phyloP scores from a whole-genome alignment of 2,888 invertebrate genomes.

The Ceraclea dissimilis region DNA sequence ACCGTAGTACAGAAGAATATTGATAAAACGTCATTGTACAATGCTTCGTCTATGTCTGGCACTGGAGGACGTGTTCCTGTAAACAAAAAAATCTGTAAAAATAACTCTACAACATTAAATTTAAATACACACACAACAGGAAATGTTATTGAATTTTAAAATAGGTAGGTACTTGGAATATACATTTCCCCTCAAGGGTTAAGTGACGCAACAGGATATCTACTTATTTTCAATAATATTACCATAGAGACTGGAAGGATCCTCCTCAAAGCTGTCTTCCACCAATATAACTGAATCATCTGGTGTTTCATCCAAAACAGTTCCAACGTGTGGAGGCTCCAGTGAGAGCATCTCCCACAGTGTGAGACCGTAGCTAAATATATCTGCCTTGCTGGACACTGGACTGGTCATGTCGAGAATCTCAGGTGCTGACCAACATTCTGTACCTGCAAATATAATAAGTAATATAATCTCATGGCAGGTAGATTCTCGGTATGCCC shows the following conservation, averaged over 20 bases:
- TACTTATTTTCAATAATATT: too few species aligned
- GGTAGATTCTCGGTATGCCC: too few species aligned
- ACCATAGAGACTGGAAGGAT: slow-evolving; percentile 11
- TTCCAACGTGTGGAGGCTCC: slow-evolving; percentile 55
- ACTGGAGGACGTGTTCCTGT: slow-evolving; percentile 64
- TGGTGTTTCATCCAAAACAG: slow-evolving; percentile 25
- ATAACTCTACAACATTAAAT: too few species aligned
- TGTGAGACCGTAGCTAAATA: slow-evolving; percentile 72
- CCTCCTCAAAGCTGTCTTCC: slow-evolving; percentile 15
- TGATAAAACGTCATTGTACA: slow-evolving; percentile 57
- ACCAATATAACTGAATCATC: slow-evolving; percentile 29
- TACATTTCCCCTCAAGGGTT: too few species aligned
- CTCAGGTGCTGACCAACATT: slow-evolving; percentile 76
- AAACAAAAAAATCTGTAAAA: slow-evolving; percentile 23
- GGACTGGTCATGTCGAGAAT: slow-evolving; percentile 50
- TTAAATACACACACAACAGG: too few species aligned
- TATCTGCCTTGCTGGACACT: slow-evolving; percentile 65
- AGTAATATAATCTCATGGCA: too few species aligned
- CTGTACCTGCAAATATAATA: slow-evolving; percentile 60
- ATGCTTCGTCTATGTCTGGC: slow-evolving; percentile 52
- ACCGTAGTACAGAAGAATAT: slow-evolving; percentile 68
- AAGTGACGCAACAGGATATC: too few species aligned
- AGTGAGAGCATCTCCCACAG: slow-evolving; percentile 78
- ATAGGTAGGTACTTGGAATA: too few species aligned
- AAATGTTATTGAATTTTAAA: too few species aligned